phyloP scores from a whole-genome alignment of 2,888 invertebrate genomes.

The Melitaea athalia region DNA sequence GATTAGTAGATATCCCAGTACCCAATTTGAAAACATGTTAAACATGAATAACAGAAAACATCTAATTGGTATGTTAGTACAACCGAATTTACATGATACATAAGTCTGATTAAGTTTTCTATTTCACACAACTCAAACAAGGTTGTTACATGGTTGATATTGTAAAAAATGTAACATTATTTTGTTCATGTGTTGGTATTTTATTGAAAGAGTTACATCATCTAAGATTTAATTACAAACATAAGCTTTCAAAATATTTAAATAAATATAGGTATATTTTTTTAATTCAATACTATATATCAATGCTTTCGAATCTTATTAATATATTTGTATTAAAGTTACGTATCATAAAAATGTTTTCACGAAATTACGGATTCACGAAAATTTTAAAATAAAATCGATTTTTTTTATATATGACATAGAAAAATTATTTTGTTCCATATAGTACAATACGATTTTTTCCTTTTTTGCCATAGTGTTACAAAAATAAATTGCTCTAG shows the following conservation, averaged over 20 bases:
- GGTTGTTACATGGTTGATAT: not conserved
- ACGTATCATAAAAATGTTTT: too few relatives aligned
- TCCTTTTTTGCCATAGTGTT: too few relatives aligned
- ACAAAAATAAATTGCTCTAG: not conserved
- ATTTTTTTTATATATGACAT: not conserved
- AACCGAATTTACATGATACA: not conserved
- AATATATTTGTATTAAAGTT: too few relatives aligned
- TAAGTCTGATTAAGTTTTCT: not conserved
- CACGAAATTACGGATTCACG: too few relatives aligned
- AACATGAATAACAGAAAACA: not conserved
- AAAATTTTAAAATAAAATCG: too few relatives aligned
- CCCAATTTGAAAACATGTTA: not conserved
- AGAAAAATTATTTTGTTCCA: not conserved
- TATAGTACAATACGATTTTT: too few relatives aligned
- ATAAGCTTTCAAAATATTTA: too few relatives aligned
- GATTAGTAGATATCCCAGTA: not conserved
- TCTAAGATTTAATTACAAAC: too few relatives aligned
- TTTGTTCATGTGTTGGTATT: not conserved
- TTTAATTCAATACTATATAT: too few relatives aligned
- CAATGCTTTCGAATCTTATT: too few relatives aligned
- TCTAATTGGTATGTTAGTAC: constrained; percentile 5
- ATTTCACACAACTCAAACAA: not conserved
- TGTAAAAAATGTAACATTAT: not conserved
- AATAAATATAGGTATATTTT: too few relatives aligned
- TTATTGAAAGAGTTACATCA: not conserved